These are phyloP conservation scores for Stratiolaelaps scimitus DNA, from an alignment of 1,140 invertebrate species.

Conservation along the genomic window DNA sequence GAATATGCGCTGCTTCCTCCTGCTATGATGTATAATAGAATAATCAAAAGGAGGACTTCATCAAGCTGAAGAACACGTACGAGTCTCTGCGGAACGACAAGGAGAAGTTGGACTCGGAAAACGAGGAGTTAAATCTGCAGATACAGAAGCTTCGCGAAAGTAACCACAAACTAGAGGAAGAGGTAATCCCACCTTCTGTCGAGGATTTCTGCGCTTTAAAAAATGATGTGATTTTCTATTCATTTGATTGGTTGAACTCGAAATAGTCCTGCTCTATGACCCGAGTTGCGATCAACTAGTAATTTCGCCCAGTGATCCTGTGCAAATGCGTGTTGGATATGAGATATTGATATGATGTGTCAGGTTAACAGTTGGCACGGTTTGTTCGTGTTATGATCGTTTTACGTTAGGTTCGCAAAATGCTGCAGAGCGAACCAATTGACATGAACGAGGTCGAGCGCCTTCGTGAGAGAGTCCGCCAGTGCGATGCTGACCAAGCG, in stretches of 20 bases:
- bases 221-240: too few species aligned
- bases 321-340: too few species aligned
- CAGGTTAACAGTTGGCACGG: too few species aligned
- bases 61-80: slow-evolving; percentile 12
- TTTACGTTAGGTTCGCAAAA: background rate
- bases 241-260: too few species aligned
- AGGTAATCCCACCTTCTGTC: background rate
- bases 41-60: background rate
- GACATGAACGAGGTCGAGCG: slow-evolving; percentile 11
- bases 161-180: slow-evolving; percentile 19
- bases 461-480: slow-evolving; percentile 1
- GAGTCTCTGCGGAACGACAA: slow-evolving; percentile 8
- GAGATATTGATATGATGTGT: too few species aligned
- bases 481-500: slow-evolving; percentile 8
- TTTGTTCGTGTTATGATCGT: too few species aligned
- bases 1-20: too few species aligned
- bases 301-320: too few species aligned
- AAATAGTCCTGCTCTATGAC: too few species aligned
- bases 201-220: too few species aligned
- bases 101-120: slow-evolving; percentile 4
- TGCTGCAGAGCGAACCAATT: slow-evolving; percentile 13
- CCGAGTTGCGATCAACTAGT: too few species aligned
- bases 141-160: background rate
- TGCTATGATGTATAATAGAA: too few species aligned
- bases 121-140: slow-evolving; percentile 13